Evolutionary conservation across 1,140 invertebrate species (phyloP).

Genomic region (Arctopsyche grandis): DNA sequence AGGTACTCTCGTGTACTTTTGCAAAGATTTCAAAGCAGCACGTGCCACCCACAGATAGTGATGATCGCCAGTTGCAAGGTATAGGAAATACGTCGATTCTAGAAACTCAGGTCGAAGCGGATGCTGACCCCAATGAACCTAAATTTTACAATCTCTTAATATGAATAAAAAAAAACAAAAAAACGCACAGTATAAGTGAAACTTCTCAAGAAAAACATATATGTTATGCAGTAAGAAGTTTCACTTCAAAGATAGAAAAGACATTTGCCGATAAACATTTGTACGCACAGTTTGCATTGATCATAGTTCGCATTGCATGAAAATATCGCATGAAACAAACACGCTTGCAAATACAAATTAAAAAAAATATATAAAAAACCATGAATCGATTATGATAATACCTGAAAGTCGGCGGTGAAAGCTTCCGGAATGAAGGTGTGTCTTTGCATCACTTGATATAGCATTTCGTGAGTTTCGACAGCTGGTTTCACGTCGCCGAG

Average conservation of each 20-base stretch:
- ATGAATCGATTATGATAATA: too few species aligned
- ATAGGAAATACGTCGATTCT: slow-evolving; percentile 97
- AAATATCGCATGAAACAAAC: too few species aligned
- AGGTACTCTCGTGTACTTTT: slow-evolving; percentile 89
- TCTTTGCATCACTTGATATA: slow-evolving; percentile 95
- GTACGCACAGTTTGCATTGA: too few species aligned
- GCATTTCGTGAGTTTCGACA: slow-evolving; percentile 96
- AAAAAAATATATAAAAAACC: too few species aligned
- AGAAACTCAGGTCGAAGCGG: slow-evolving; percentile 96
- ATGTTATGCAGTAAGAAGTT: too few species aligned
- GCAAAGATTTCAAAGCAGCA: slow-evolving; percentile 89
- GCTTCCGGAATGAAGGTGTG: slow-evolving; percentile 99
- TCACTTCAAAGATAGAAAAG: too few species aligned
- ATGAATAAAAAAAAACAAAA: not conserved
- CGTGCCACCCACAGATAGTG: slow-evolving; percentile 96
- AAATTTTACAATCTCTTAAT: slow-evolving; percentile 50
- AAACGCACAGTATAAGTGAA: too few species aligned
- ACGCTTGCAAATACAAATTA: too few species aligned
- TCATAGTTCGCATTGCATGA: too few species aligned
- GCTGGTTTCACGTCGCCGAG: slow-evolving; percentile 94
- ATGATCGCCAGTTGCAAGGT: slow-evolving; percentile 92
- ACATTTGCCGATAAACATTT: too few species aligned
- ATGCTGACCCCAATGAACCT: slow-evolving; percentile 98
- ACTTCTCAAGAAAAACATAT: too few species aligned
- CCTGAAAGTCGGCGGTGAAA: slow-evolving; percentile 93